phyloP scores from a whole-genome alignment of 1,140 invertebrate species.

The Drosophila saltans region DNA sequence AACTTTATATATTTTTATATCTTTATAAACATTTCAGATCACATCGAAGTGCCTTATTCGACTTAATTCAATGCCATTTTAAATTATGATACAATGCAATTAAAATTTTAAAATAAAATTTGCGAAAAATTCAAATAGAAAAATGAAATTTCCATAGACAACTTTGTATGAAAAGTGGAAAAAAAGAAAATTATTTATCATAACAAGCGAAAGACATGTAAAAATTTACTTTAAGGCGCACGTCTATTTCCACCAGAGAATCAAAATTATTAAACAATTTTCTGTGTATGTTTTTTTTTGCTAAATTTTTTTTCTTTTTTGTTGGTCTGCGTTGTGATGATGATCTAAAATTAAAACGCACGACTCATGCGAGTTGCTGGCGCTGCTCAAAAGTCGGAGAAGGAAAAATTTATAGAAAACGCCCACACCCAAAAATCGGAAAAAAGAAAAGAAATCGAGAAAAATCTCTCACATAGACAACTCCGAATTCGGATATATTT shows the following conservation, averaged over 20 bases:
- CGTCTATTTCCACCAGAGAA: slow-evolving; percentile 51
- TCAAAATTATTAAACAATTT: slow-evolving; percentile 71
- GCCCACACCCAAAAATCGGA: slow-evolving; percentile 32
- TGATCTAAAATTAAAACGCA: slow-evolving; percentile 73
- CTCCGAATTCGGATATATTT: slow-evolving; percentile 82
- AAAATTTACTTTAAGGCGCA: slow-evolving; percentile 21
- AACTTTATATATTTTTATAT: too few species aligned
- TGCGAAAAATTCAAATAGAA: background rate
- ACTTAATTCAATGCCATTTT: slow-evolving; percentile 48
- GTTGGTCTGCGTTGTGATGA: slow-evolving; percentile 34
- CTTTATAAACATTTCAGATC: too few species aligned
- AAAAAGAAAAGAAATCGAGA: slow-evolving; percentile 25
- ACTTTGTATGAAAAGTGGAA: slow-evolving; percentile 37
- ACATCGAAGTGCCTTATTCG: background rate
- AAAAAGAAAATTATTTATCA: slow-evolving; percentile 18
- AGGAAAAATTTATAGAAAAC: slow-evolving; percentile 38
- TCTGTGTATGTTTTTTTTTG: slow-evolving; percentile 37
- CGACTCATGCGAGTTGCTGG: slow-evolving; percentile 60
- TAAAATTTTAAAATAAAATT: slow-evolving; percentile 33
- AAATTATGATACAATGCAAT: slow-evolving; percentile 71
- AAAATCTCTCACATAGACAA: slow-evolving; percentile 53
- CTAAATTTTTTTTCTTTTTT: slow-evolving; percentile 29
- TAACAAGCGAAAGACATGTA: slow-evolving; percentile 15
- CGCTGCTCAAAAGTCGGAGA: slow-evolving; percentile 15
- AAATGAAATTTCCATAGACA: slow-evolving; percentile 13